These are phyloP conservation scores for Panzeria rudis DNA, from an alignment of 2,888 invertebrate species.

Conservation along the genomic window DNA sequence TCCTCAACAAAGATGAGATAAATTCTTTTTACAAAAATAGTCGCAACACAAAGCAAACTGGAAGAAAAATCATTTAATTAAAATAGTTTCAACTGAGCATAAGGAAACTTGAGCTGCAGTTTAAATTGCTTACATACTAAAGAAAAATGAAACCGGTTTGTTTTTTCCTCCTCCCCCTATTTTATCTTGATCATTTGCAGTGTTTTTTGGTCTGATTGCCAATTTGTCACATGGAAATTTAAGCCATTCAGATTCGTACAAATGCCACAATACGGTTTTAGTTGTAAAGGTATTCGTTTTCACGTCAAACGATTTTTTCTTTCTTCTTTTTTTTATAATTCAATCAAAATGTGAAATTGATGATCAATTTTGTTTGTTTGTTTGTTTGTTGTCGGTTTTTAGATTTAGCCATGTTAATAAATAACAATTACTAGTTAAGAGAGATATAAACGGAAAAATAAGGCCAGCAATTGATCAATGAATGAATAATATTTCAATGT, in stretches of 20 bases:
- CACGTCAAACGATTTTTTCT: slow-evolving; percentile 23
- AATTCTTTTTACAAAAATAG: slow-evolving; percentile 3
- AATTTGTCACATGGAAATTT: slow-evolving; percentile 57
- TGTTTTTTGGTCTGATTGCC: not conserved
- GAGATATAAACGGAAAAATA: not conserved
- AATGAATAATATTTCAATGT: slow-evolving; percentile 38
- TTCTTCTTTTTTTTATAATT: slow-evolving; percentile 19
- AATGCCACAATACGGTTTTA: slow-evolving; percentile 53
- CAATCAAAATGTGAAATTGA: slow-evolving; percentile 51
- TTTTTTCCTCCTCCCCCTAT: slow-evolving; percentile 1
- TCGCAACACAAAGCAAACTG: not conserved
- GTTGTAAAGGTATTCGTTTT: slow-evolving; percentile 31
- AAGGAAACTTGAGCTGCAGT: slow-evolving; percentile 10
- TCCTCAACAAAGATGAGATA: not conserved
- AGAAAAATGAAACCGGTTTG: slow-evolving; percentile 24
- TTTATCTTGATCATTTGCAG: not conserved
- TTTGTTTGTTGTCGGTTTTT: not conserved
- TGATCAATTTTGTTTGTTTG: slow-evolving; percentile 21
- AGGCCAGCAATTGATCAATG: slow-evolving; percentile 40
- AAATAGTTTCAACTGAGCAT: slow-evolving; percentile 34
- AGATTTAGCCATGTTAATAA: slow-evolving; percentile 31
- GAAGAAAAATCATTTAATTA: slow-evolving; percentile 38
- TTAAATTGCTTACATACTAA: slow-evolving; percentile 9
- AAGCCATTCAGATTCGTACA: slow-evolving; percentile 27
- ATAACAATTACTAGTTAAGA: slow-evolving; percentile 18